Evolutionary conservation across 64 coral and sea anemone genomes (phyloP), one percentile per base, ranked within the genome.

Genomic region (Montipora cactus): DNA sequence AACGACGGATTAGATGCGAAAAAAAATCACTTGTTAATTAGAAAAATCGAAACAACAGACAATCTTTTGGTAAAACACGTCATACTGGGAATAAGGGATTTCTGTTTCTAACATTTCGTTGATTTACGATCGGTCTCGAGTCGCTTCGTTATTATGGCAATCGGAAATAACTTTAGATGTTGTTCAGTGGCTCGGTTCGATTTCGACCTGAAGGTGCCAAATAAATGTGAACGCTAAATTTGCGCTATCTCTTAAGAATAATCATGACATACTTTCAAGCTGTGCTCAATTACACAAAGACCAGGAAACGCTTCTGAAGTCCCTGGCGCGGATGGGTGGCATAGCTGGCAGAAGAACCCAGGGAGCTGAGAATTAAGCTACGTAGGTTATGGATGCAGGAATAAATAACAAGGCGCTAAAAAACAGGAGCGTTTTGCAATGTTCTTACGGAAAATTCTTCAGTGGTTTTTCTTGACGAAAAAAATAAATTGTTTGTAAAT

Each of bases 151-250:
- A 2, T 86, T 71, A 86, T 62, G 49, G 82, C 10, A 47, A 86
- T 71, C 82, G 82, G 82, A 86, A 86, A 86, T 86, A 64, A 44
- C 82, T 71, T 64, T 64, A 10, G 45, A 72, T 18, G 7, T 16
- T 86, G 82, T 71, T 37, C 37, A 37, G 37, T 86, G 82, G 82
- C 21, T 71, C 2, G 57, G 16, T 4, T 10, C 67, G 12, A 67
- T 71, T 86, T 86, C 70, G 82, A 86, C 82, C 18, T n/a, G 7
- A 19, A 86, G 82, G 82, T 86, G 82, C 82, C 82, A 72, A 86
- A 11, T 44, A n/a, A 86, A 45, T 71, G 70, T 72, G 62, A 9
- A 10, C 44, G 45, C 15, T 67, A 47, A 19, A 84, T 67, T 84
- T 62, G 28, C 81, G 15, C 81, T 67, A 11, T 19, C 61, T 44